Base-by-base conservation (phyloP, 1,140 invertebrate genomes). In the Anastrepha obliqua region DNA sequence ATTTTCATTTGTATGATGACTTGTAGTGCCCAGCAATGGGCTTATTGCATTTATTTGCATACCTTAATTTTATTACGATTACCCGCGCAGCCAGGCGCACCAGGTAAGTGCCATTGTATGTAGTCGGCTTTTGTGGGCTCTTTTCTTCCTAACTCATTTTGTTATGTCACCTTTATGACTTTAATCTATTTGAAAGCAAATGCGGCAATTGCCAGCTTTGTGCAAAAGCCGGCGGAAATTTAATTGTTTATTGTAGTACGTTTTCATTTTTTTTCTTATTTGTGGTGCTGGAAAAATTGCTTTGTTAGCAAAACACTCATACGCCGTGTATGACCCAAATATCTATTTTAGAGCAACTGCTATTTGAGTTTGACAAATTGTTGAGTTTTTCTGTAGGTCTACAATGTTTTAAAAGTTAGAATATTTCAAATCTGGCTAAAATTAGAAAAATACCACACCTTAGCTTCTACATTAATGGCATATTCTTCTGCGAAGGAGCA, bases 31-130 rank as follows among this genome's bases (percentile, higher is more conserved):
- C 29, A 29, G 29, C 65, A 67, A 67, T 74, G 44, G 17, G 70
- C 47, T 74, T 81, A 55, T 81, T 81, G 74, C 74, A 81, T 81
- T 81, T 81, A 81, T 81, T 81, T 81, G 74, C 74, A 81, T 81
- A 81, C 17, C 51, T 81, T 81, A 81, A 81, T 81, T 81, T 81
- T 81, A 81, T 81, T 81, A 81, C 55, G 47, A 81, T 81, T 81
- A 81, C 74, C 9, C 51, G 44, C 47, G 20, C 7, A 55, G 74
- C 20, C 47, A 29, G 29, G 29, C 29, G 29, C 29, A 55, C 55
- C 55, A 81, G 44, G 2, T 81, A 55, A 81, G 74, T 55, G 74
- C n/a, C 7, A 47, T 81, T 81, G 42, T 47, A 13, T 29, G 17
- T 11, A 11, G 74, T 67, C 47, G 44, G 74, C 47, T 20, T 51